Evolutionary conservation across 2,113 vertebrate genomes (phyloP).

Genomic region (Paralichthys olivaceus): DNA sequence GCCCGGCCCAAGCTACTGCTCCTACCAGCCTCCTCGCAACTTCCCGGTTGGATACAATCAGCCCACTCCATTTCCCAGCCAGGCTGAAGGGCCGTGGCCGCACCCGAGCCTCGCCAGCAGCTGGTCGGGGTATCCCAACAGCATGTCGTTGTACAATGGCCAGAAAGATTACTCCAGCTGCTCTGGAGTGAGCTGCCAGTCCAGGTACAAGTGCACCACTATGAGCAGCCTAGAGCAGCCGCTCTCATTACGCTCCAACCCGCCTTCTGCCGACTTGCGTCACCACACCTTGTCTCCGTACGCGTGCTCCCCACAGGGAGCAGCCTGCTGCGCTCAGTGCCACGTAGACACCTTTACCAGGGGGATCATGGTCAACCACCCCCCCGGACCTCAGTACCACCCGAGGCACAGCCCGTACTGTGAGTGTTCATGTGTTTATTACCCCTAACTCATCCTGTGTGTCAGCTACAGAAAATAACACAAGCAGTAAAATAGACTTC

Average conservation of each 20-base stretch:
- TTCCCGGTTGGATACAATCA: constrained; percentile 60
- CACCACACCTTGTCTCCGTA: constrained; percentile 71
- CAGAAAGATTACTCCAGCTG: constrained; percentile 59
- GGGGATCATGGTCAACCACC: constrained; percentile 34
- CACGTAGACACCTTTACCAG: constrained; percentile 60
- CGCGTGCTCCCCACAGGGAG: constrained; percentile 60
- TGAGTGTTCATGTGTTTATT: constrained; percentile 61
- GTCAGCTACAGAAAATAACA: neutral
- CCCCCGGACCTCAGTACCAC: constrained; percentile 46
- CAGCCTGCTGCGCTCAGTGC: constrained; percentile 68
- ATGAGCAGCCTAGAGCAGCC: constrained; percentile 80
- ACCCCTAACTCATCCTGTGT: neutral
- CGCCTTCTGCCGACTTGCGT: constrained; percentile 48
- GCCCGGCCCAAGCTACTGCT: constrained; percentile 40
- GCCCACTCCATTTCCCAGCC: constrained; percentile 80
- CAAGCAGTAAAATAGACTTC: neutral
- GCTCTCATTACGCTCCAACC: constrained; percentile 78
- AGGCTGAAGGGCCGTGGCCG: constrained; percentile 54
- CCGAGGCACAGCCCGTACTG: constrained; percentile 50
- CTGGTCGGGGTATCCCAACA: constrained; percentile 68
- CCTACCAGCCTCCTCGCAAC: constrained; percentile 52
- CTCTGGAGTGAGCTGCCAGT: constrained; percentile 56
- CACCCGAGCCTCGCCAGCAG: constrained; percentile 66
- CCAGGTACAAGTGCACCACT: constrained; percentile 41
- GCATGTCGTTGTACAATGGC: constrained; percentile 61